Conservation (phyloP, 2,797 vertebrate species). For the Octomys mimax region DNA sequence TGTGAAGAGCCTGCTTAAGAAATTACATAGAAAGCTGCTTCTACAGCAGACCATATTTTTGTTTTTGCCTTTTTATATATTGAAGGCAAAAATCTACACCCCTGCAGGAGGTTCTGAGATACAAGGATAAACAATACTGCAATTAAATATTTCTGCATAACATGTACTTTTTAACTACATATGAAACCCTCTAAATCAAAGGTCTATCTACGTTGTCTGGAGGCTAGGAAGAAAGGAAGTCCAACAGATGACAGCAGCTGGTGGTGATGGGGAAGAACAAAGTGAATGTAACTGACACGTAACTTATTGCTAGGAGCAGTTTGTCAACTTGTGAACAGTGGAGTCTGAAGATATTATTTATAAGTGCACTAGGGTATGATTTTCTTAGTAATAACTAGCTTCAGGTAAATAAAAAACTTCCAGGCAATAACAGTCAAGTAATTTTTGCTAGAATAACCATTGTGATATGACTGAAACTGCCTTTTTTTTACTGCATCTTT, state of each 20-base stretch:
- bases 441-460: slow-evolving; percentile 54
- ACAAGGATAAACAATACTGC: background rate
- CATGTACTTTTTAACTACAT: background rate
- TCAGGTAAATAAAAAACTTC: slow-evolving; percentile 67
- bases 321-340: slow-evolving; percentile 55
- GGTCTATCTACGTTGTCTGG: background rate
- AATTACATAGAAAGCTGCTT: background rate
- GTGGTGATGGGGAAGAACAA: background rate
- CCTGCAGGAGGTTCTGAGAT: background rate
- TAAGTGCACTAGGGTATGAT: slow-evolving; percentile 48
- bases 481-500: slow-evolving; percentile 8
- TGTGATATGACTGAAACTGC: slow-evolving; percentile 20
- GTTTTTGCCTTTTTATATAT: background rate
- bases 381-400: slow-evolving; percentile 60
- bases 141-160: slow-evolving; percentile 56
- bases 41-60: background rate
- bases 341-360: slow-evolving; percentile 7
- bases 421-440: background rate
- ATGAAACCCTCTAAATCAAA: slow-evolving; percentile 26
- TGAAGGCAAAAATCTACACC: slow-evolving; percentile 43
- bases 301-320: slow-evolving; percentile 57
- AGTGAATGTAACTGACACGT: background rate
- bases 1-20: background rate
- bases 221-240: slow-evolving; percentile 24
- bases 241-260: background rate